Conservation (phyloP, 2,113 vertebrate genomes). For the Vidua macroura region DNA sequence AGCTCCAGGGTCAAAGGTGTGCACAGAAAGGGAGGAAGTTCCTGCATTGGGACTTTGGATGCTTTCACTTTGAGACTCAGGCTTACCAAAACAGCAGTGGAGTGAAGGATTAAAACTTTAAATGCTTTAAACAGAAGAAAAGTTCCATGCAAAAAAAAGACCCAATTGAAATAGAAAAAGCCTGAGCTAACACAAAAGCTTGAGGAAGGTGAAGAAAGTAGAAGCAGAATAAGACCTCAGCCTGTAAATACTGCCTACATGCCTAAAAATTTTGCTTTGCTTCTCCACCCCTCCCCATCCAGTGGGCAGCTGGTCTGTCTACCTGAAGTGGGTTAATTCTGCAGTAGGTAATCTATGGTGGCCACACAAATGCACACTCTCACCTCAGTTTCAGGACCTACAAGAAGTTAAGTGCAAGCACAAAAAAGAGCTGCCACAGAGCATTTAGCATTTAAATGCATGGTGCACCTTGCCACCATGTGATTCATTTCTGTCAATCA, state of each 20-base stretch:
- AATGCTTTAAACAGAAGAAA: neutral
- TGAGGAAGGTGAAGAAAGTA: neutral
- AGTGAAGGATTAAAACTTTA: neutral
- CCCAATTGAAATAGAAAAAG: neutral
- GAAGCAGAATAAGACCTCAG: neutral
- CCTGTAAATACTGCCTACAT: neutral
- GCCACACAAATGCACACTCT: neutral
- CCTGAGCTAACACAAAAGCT: neutral
- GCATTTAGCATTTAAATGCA: neutral
- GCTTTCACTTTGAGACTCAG: neutral
- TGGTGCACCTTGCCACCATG: accelerated
- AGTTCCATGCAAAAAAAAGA: neutral
- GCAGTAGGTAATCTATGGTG: neutral
- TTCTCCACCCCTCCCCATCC: neutral
- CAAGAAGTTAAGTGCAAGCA: neutral
- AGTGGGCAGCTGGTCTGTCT: neutral
- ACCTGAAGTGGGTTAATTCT: neutral
- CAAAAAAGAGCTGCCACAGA: neutral
- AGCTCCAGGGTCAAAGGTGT: neutral
- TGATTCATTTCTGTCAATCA: neutral
- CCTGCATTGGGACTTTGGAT: neutral
- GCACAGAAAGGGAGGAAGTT: neutral
- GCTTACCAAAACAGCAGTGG: neutral
- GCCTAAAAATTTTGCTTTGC: neutral
- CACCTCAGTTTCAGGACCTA: neutral